A percentile compares a stretch with the other conserved stretches of the same genome.
These are phyloP conservation scores for Zygaena filipendulae DNA, from an alignment of 2,888 invertebrate species.

Conservation along the genomic window DNA sequence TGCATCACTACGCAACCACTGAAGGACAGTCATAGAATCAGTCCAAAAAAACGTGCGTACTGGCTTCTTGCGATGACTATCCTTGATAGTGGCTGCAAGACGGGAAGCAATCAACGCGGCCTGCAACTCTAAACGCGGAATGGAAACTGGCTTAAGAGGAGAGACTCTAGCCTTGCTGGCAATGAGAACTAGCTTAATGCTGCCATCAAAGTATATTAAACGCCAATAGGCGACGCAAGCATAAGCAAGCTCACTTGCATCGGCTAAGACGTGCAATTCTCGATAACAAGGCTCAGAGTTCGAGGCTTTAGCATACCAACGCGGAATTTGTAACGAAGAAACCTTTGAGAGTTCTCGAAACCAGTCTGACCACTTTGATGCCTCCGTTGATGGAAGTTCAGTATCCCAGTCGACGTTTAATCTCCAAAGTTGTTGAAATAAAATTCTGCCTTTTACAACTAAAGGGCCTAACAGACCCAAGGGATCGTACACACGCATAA, in stretches of 20 bases:
- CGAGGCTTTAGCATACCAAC: slow-evolving; percentile 7
- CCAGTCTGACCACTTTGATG: slow-evolving; percentile 7
- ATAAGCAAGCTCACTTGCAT: slow-evolving; percentile 10
- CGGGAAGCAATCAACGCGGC: slow-evolving; percentile 9
- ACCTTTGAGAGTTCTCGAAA: slow-evolving; percentile 2
- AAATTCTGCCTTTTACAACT: slow-evolving; percentile 5
- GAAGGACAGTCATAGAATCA: slow-evolving; percentile 12
- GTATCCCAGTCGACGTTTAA: slow-evolving; percentile 8
- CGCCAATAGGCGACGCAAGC: slow-evolving; percentile 11
- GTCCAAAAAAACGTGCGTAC: slow-evolving; percentile 8
- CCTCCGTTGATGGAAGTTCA: slow-evolving; percentile 1
- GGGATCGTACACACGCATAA: slow-evolving; percentile 11
- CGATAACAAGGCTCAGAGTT: slow-evolving; percentile 1
- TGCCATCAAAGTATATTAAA: slow-evolving; percentile 1
- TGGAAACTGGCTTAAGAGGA: slow-evolving; percentile 7
- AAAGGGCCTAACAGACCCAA: slow-evolving; percentile 7
- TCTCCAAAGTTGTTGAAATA: slow-evolving; percentile 9
- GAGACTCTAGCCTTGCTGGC: slow-evolving; percentile 10
- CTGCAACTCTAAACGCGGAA: slow-evolving; percentile 10
- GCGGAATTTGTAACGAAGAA: slow-evolving; percentile 6
- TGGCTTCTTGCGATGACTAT: slow-evolving; percentile 6
- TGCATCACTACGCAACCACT: slow-evolving; percentile 12
- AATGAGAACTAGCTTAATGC: slow-evolving; percentile 4
- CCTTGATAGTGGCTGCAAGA: slow-evolving; percentile 9
- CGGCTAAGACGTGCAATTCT: slow-evolving; percentile 11